Base-by-base conservation (phyloP, 2,888 invertebrate genomes). In the Danaus chrysippus region DNA sequence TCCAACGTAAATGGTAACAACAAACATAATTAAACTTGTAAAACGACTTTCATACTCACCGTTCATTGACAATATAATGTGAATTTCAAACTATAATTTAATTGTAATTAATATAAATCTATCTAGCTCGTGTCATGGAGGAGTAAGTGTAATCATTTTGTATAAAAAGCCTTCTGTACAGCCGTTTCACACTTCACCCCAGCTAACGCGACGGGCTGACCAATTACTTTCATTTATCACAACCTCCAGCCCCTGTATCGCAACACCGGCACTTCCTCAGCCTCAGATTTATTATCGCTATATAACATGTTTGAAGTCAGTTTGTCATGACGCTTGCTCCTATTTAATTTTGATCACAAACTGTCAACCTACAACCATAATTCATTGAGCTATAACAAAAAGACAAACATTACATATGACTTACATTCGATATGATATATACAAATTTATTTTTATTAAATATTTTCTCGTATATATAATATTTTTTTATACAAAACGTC, bases 151-250 rank as follows among this genome's bases (percentile, higher is more conserved):
- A 34, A 34, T 34, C 2, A 34, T 8, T 17, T 17, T 49, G 49
- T 49, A 17, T 17, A 49, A 10, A 17, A 49, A 19, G 15, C 41
- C 41, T 46, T 52, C 57, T 58, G 58, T 17, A 58, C 64, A 56
- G 71, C 65, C 66, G 60, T 65, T 68, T 60, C 65, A 62, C 63
- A 62, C 62, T 63, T 57, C 62, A 57, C 62, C 68, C 70, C 66
- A 71, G 71, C 67, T 70, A 70, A 69, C 73, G 73, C 65, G 78
- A 80, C 79, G 75, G 75, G 62, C 74, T 83, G 82, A 84, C 83
- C 84, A 81, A 79, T 80, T 75, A 72, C 73, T 44, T 73, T 62
- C 76, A 77, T 82, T 79, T 79, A 73, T 79, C 73, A 75, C 72
- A 72, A 67, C 70, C 76, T 67, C 75, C 73, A 68, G 66, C 58